Evolutionary conservation across 2,113 vertebrate genomes (phyloP).

Genomic region (Lycaon pictus): DNA sequence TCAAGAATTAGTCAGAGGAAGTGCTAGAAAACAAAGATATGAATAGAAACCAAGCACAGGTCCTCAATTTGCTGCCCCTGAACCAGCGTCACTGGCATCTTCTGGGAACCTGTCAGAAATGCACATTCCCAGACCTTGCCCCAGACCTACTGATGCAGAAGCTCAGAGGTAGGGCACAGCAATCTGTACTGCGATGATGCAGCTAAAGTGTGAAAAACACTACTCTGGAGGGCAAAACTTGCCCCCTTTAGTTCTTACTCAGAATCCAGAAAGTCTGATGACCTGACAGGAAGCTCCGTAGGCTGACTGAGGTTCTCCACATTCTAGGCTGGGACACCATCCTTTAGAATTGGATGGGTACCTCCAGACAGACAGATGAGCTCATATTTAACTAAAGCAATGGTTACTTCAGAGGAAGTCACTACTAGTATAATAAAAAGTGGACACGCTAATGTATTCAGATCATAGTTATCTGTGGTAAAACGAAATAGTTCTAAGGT

Average conservation of each 20-base stretch:
- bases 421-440: background rate
- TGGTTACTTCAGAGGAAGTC: background rate
- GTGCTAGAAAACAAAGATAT: background rate
- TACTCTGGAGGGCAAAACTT: background rate
- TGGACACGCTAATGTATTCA: background rate
- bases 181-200: background rate
- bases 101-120: background rate
- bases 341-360: background rate
- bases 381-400: background rate
- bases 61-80: too few species aligned
- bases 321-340: background rate
- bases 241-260: background rate
- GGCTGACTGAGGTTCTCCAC: background rate
- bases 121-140: background rate
- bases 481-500: background rate
- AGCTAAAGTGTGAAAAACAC: background rate
- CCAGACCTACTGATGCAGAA: background rate
- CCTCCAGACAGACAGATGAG: background rate
- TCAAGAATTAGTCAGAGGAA: background rate
- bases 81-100: background rate
- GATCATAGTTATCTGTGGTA: background rate
- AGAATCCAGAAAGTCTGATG: background rate
- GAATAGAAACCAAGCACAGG: background rate
- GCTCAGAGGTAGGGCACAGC: background rate
- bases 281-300: background rate